Evolutionary conservation across 2,888 invertebrate genomes (phyloP).

Genomic region (Eupithecia subfuscata): DNA sequence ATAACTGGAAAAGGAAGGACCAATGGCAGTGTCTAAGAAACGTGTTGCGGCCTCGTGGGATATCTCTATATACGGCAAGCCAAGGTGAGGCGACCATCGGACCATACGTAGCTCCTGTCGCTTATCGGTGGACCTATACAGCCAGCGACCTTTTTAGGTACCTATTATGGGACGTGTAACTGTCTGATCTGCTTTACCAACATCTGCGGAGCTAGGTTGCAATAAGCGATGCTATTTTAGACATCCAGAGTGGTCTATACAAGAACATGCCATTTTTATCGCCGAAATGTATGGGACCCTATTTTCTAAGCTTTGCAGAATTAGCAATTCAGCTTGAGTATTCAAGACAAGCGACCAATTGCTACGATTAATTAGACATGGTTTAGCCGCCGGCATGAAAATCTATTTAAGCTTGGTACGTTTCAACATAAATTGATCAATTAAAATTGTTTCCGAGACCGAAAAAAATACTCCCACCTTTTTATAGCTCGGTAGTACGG

Average conservation of each 20-base stretch:
- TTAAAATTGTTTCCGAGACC: constrained; percentile 42
- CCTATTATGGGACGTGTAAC: constrained; percentile 38
- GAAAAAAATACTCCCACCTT: constrained; percentile 53
- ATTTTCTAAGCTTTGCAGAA: neutral
- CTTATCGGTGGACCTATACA: constrained; percentile 49
- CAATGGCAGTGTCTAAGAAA: constrained; percentile 65
- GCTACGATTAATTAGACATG: constrained; percentile 16
- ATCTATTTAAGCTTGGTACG: constrained; percentile 6
- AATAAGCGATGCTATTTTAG: neutral
- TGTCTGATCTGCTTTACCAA: constrained; percentile 33
- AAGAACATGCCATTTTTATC: neutral
- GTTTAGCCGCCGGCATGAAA: constrained; percentile 8
- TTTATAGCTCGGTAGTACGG: constrained; percentile 45
- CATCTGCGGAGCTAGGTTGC: constrained; percentile 21
- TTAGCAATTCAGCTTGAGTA: neutral
- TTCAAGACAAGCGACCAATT: constrained; percentile 1
- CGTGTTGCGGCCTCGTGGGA: constrained; percentile 71
- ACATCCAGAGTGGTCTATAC: neutral
- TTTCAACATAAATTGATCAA: constrained; percentile 41
- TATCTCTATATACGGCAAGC: constrained; percentile 73
- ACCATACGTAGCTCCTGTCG: constrained; percentile 64
- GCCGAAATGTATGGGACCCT: neutral
- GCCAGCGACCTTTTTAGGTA: constrained; percentile 46
- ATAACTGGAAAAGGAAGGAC: constrained; percentile 63
- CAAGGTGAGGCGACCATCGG: constrained; percentile 74